These are phyloP conservation scores for Platysternon megacephalum DNA, from an alignment of 2,113 vertebrate species.

Conservation along the genomic window DNA sequence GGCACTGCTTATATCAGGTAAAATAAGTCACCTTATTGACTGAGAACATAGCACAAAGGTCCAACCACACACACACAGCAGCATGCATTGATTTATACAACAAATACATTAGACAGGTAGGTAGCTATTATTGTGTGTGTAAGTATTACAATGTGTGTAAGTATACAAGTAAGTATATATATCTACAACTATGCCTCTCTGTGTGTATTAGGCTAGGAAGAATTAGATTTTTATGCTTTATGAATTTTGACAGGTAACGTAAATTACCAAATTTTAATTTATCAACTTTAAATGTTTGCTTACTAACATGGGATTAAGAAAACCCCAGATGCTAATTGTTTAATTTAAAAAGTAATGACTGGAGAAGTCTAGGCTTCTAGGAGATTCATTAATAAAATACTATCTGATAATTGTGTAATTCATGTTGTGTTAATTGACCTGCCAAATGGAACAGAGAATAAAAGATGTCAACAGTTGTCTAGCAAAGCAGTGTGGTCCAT, in stretches of 20 bases:
- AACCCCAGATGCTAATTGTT: neutral
- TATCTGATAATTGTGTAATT: neutral
- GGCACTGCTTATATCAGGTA: conserved; percentile 52
- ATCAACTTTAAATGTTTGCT: neutral
- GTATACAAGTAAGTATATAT: neutral
- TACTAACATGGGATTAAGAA: neutral
- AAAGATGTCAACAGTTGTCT: neutral
- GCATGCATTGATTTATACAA: conserved; percentile 45
- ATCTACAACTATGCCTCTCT: neutral
- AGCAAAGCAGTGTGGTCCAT: neutral
- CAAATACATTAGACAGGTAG: neutral
- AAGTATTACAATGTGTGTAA: neutral
- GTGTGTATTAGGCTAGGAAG: neutral
- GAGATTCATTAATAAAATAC: neutral
- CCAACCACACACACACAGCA: neutral
- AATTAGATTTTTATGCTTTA: neutral
- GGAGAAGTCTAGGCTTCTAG: neutral
- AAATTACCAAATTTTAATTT: neutral
- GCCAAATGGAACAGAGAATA: neutral
- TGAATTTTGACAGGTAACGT: neutral
- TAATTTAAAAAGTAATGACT: neutral
- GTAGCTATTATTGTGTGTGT: neutral
- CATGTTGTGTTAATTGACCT: neutral
- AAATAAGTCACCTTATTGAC: conserved; percentile 64
- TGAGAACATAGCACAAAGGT: conserved; percentile 55